Percentiles rank a stretch among this genome's conserved stretches.
phyloP scores from a whole-genome alignment of 2,113 vertebrate genomes.

The Dendropsophus ebraccatus region DNA sequence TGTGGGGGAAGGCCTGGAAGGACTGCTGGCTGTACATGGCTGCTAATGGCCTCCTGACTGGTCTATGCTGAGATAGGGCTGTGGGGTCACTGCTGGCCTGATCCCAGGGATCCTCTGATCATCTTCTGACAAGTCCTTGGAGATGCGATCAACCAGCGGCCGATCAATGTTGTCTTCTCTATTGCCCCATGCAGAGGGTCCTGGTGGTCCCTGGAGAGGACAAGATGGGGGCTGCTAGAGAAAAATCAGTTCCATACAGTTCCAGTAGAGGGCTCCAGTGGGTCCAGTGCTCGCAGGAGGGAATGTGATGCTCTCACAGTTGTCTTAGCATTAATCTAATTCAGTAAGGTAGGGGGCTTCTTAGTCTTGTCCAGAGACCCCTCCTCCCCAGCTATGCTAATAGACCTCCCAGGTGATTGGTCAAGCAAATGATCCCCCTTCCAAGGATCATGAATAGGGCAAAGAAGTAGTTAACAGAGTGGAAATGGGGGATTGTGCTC shows the following conservation, averaged over 20 bases:
- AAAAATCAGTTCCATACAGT: conserved; percentile 19
- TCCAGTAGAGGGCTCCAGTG: no score
- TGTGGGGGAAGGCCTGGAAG: conserved; percentile 68
- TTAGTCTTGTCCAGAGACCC: neutral
- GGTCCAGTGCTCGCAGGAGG: no score
- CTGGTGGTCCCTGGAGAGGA: neutral
- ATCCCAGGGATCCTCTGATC: neutral
- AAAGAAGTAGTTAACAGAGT: neutral
- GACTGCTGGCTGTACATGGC: conserved; percentile 68
- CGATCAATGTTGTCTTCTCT: neutral
- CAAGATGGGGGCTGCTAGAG: neutral
- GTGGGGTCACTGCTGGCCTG: neutral
- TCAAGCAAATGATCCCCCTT: conserved; percentile 71
- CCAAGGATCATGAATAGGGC: conserved; percentile 51
- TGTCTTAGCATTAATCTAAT: neutral
- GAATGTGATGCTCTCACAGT: neutral
- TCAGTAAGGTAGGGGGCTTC: neutral
- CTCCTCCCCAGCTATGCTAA: conserved; percentile 60
- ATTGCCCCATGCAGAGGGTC: neutral
- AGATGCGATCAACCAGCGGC: neutral
- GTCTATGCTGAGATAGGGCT: neutral
- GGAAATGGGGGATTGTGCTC: neutral
- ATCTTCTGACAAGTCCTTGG: neutral
- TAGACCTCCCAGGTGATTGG: conserved; percentile 75
- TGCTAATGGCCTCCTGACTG: no score